A percentile compares a stretch with the other conserved stretches of the same genome.
Evolutionary conservation across 1,140 invertebrate species (phyloP).

Genomic region (Ectropis grisescens): DNA sequence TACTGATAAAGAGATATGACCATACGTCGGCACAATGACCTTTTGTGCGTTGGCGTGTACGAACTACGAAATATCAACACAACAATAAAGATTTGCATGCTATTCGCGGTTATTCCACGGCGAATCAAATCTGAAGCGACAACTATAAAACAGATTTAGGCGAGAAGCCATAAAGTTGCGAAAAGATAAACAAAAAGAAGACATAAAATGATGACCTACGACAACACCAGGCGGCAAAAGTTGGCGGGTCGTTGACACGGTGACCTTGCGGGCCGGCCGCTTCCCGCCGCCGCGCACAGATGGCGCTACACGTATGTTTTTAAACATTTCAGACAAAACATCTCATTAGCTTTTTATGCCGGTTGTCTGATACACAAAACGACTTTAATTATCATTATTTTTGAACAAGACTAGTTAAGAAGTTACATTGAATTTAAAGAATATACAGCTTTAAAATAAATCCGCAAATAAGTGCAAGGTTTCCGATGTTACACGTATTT

Average conservation of each 20-base stretch:
- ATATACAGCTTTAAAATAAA: no score
- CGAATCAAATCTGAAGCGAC: no score
- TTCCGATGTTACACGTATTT: no score
- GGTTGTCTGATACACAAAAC: not conserved
- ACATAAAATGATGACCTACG: slow-evolving; percentile 71
- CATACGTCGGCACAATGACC: no score
- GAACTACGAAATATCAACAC: no score
- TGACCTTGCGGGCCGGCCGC: slow-evolving; percentile 49
- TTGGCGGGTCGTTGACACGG: slow-evolving; percentile 63
- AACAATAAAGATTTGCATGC: no score
- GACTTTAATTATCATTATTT: not conserved
- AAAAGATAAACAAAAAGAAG: slow-evolving; percentile 70
- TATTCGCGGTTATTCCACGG: no score
- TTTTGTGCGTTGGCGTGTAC: no score
- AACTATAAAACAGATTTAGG: no score
- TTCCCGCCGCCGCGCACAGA: slow-evolving; percentile 33
- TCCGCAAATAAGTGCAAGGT: no score
- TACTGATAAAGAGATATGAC: no score
- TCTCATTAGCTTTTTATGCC: not conserved
- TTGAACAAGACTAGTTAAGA: not conserved
- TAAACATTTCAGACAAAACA: not conserved
- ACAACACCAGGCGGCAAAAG: slow-evolving; percentile 67
- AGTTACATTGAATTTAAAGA: not conserved
- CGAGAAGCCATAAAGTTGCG: slow-evolving; percentile 58
- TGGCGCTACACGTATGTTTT: slow-evolving; percentile 25